phyloP scores from a whole-genome alignment of 2,113 vertebrate species.

The Gambusia affinis region DNA sequence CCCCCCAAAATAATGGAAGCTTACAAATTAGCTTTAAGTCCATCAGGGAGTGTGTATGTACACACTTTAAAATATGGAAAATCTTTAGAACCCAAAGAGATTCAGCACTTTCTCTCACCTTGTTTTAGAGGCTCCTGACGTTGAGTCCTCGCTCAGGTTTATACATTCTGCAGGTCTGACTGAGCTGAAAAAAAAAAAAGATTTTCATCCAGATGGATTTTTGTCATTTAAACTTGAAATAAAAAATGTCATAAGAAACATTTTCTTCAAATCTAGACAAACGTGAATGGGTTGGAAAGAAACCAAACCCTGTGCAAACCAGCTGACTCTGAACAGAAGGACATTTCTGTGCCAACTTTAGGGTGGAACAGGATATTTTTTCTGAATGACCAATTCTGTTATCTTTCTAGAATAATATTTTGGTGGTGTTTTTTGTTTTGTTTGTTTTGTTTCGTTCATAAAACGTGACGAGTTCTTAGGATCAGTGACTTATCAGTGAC shows the following conservation, averaged over 20 bases:
- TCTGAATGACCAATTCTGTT: not conserved
- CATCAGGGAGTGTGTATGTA: not conserved
- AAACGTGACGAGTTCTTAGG: no score
- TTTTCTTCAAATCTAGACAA: not conserved
- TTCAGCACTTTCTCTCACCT: not conserved
- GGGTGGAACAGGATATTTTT: not conserved
- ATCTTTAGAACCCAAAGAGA: not conserved
- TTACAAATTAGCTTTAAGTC: not conserved
- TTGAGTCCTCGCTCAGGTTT: not conserved
- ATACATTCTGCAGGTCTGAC: not conserved
- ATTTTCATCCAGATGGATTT: not conserved
- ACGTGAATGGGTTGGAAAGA: not conserved
- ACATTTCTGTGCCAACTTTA: no score
- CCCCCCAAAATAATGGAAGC: not conserved
- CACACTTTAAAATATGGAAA: not conserved
- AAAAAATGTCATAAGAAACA: not conserved
- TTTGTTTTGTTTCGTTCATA: no score
- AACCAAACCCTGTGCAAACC: not conserved
- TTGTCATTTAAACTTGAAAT: not conserved
- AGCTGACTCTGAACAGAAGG: no score
- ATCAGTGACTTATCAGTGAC: no score
- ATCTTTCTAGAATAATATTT: not conserved
- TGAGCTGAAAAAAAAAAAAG: not conserved
- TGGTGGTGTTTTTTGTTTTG: no score
- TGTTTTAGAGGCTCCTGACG: not conserved